Base-by-base conservation (phyloP, 2,797 vertebrate genomes). In the Sternotherus odoratus region DNA sequence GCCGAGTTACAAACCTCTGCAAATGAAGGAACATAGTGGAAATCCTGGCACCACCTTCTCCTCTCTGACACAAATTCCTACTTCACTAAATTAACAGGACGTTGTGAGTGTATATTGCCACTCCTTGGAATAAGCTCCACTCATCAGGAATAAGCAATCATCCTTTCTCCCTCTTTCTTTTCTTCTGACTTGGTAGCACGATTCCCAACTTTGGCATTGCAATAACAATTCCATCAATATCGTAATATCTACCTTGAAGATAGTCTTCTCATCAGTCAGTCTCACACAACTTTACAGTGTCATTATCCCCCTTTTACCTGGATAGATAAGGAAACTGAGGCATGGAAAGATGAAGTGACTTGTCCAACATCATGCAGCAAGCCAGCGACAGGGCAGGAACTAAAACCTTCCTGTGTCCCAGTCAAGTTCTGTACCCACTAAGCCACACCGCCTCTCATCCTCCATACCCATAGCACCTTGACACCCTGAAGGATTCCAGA, bases 1-100 rank as follows among this genome's bases (percentile, higher is more conserved):
- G 46, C 83, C 93, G 50, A 87, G 88, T 94, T 96, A 95, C 86
- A 95, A 93, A 95, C 82, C 74, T 90, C 81, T 85, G n/a, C 77
- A 95, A 84, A 85, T 51, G 46, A 91, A 93, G 57, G 36, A 78
- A 57, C n/a, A 88, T 93, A 95, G 95, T 95, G 82, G 89, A 95
- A 96, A 89, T 93, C 80, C 21, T 93, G 90, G 89, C 88, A 95
- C 48, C 33, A 88, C 24, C n/a, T 93, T 95, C 89, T 93, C 93
- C 96, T 93, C 91, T 86, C 90, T 78, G 92, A 15, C 49, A 33
- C 79, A 92, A 90, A 85, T 0, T 3, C 88, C 69, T 92, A 81
- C 80, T 75, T 53, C 81, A 30, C 23, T 88, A 94, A 89, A 46
- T 53, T 77, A 86, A 28, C 30, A 89, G 79, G 83, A 85, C 85